Conservation (phyloP, 2,888 invertebrate genomes). For the Pseudolycoriella hygida region DNA sequence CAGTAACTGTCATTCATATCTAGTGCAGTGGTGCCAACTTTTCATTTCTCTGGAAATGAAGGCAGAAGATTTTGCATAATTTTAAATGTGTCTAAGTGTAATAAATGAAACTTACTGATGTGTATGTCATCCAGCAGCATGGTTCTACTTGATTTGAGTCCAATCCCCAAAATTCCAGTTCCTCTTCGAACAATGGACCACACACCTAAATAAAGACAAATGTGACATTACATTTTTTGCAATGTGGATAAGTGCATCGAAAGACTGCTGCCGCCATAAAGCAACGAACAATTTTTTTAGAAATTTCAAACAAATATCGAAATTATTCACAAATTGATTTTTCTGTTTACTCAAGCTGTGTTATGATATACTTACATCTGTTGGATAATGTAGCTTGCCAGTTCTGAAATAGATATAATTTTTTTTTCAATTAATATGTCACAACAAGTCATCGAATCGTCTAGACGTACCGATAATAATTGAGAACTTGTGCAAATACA, state of each 20-base stretch:
- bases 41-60: no score
- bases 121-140: constrained; percentile 99
- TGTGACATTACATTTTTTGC: no score
- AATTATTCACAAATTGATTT: no score
- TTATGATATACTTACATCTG: constrained; percentile 48
- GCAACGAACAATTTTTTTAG: no score
- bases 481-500: constrained; percentile 88
- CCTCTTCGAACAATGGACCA: constrained; percentile 97
- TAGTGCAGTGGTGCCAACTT: no score
- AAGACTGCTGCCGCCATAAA: no score
- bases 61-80: no score
- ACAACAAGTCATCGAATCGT: neutral
- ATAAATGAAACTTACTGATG: constrained; percentile 56
- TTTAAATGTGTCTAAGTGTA: no score
- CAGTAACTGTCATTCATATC: no score
- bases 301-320: no score
- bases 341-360: no score
- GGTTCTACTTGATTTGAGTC: constrained; percentile 99
- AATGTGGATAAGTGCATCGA: no score
- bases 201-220: constrained; percentile 31
- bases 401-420: constrained; percentile 39
- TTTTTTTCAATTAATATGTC: constrained; percentile 1
- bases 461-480: constrained; percentile 68
- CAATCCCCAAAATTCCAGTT: constrained; percentile 97
- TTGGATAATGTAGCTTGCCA: constrained; percentile 96